Conservation (phyloP, 2,797 vertebrate genomes). For the Halcyon chelicuti region DNA sequence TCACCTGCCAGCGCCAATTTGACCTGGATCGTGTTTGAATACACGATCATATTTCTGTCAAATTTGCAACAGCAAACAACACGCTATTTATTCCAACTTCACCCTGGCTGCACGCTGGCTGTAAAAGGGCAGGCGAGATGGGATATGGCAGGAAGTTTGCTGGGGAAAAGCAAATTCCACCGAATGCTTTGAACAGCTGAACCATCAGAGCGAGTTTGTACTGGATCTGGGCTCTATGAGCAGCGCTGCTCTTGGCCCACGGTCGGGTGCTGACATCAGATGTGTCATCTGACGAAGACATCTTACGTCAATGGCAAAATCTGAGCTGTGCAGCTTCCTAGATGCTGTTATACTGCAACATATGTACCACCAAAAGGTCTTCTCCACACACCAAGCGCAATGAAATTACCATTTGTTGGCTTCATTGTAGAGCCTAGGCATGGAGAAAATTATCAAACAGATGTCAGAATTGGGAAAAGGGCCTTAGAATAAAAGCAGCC, state of each 20-base stretch:
- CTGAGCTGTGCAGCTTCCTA: background rate
- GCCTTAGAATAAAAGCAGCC: background rate
- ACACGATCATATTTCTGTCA: background rate
- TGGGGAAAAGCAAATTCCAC: constrained; percentile 10
- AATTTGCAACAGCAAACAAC: background rate
- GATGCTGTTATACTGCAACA: background rate
- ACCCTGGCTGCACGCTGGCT: background rate
- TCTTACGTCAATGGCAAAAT: background rate
- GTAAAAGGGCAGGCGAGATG: background rate
- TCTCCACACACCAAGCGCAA: background rate
- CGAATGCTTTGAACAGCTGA: background rate
- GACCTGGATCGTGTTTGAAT: background rate
- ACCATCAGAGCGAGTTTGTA: background rate
- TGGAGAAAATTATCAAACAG: background rate
- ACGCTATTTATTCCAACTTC: background rate
- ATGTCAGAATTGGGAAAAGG: background rate
- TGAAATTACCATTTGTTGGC: background rate
- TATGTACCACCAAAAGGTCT: background rate
- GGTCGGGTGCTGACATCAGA: background rate
- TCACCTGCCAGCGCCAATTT: background rate
- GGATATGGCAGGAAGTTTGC: background rate
- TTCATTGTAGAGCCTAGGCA: background rate
- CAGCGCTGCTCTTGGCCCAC: background rate
- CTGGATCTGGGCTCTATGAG: background rate
- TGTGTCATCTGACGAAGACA: background rate